Evolutionary conservation across 2,888 invertebrate species (phyloP).

Genomic region (Eupithecia inturbata): DNA sequence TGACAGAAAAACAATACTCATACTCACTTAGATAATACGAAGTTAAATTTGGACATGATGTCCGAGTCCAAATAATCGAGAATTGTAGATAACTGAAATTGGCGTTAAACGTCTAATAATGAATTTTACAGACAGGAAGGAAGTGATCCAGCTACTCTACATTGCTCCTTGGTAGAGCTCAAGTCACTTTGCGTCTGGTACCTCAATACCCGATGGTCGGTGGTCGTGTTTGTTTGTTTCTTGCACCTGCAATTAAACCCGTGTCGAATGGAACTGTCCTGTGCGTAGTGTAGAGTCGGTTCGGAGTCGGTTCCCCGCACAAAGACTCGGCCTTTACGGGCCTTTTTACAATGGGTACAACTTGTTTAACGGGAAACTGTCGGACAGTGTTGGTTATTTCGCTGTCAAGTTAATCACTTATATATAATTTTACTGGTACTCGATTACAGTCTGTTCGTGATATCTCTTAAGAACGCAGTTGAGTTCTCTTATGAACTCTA

Average conservation of each 20-base stretch:
- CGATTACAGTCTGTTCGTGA: no score
- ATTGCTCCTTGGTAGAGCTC: conserved; percentile 19
- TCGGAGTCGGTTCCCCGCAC: conserved; percentile 2
- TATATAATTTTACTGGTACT: neutral
- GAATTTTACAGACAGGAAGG: neutral
- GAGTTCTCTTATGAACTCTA: no score
- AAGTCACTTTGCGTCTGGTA: conserved; percentile 19
- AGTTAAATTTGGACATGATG: neutral
- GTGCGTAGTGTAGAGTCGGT: neutral
- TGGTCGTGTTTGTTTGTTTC: conserved; percentile 50
- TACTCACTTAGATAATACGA: neutral
- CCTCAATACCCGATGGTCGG: neutral
- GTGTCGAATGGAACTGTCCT: conserved; percentile 41
- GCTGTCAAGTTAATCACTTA: neutral
- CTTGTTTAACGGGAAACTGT: neutral
- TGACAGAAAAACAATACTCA: neutral
- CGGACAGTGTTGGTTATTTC: neutral
- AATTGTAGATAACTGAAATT: no score
- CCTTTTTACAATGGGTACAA: conserved; percentile 1
- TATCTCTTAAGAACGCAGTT: no score
- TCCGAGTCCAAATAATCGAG: no score
- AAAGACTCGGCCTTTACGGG: conserved; percentile 15
- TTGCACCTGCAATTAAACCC: conserved; percentile 52
- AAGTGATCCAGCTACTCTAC: neutral
- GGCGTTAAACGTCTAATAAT: no score